Conservation (phyloP, 1,140 invertebrate genomes). For the Danaus plexippus region DNA sequence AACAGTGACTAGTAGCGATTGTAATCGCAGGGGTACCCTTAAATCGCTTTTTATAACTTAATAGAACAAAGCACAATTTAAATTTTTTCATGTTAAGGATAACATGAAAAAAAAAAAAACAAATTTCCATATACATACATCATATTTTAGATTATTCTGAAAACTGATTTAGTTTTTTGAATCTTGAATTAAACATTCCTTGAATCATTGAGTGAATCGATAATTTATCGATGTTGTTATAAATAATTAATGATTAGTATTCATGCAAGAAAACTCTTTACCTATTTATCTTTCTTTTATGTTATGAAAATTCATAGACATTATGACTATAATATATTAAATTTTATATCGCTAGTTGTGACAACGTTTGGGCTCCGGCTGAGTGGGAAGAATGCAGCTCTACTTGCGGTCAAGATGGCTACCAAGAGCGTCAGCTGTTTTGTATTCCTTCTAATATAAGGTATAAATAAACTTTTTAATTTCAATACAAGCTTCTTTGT, state of each 20-base stretch:
- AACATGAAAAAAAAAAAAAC: too few relatives aligned
- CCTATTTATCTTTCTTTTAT: too few relatives aligned
- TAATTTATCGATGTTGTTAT: not conserved
- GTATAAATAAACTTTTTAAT: conserved; percentile 20
- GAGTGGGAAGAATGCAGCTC: conserved; percentile 78
- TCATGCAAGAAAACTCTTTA: not conserved
- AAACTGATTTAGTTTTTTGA: not conserved
- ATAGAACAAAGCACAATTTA: too few relatives aligned
- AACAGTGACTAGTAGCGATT: too few relatives aligned
- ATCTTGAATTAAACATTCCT: not conserved
- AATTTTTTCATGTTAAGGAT: too few relatives aligned
- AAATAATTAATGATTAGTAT: not conserved
- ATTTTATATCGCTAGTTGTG: conserved; percentile 64
- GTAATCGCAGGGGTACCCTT: too few relatives aligned
- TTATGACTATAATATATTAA: conserved; percentile 2
- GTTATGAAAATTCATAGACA: conserved; percentile 1
- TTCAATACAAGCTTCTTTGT: not conserved
- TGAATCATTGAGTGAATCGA: not conserved
- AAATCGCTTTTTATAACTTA: too few relatives aligned
- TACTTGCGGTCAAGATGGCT: conserved; percentile 74
- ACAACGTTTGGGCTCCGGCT: conserved; percentile 75
- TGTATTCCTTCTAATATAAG: conserved; percentile 73
- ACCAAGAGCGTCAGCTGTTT: conserved; percentile 75
- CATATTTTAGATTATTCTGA: too few relatives aligned
- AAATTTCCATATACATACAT: too few relatives aligned